These are phyloP conservation scores for Myoxocephalus aenaeus DNA, from an alignment of 2,797 vertebrate species.

Conservation along the genomic window DNA sequence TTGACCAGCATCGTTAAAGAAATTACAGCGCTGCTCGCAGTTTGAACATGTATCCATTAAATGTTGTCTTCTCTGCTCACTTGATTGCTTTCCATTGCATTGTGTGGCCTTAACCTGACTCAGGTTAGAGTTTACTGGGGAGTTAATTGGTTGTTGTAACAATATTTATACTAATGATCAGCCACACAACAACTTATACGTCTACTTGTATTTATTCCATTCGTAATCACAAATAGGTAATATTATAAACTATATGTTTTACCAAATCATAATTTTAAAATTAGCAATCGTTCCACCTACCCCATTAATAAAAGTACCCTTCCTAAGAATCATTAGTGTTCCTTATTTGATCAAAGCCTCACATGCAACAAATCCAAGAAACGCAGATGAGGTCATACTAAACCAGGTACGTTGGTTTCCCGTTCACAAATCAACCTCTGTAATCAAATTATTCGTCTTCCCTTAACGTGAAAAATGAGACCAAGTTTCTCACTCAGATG, in stretches of 20 bases:
- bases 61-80: neutral
- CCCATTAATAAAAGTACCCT: neutral
- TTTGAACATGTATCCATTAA: neutral
- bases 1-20: neutral
- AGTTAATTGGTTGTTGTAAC: neutral
- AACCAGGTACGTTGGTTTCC: slow-evolving; percentile 53
- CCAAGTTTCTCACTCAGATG: slow-evolving; percentile 31
- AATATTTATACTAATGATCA: too few species aligned
- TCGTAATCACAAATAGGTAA: neutral
- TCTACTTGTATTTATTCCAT: neutral
- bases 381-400: slow-evolving; percentile 19
- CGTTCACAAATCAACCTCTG: slow-evolving; percentile 34
- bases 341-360: slow-evolving; percentile 9
- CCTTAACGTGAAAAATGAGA: slow-evolving; percentile 49
- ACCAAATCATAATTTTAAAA: neutral
- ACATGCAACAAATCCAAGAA: slow-evolving; percentile 25
- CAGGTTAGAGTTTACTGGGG: neutral
- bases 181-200: neutral
- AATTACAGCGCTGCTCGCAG: too few species aligned
- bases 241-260: neutral
- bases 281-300: neutral
- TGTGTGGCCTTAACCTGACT: neutral
- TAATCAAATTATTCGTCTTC: slow-evolving; percentile 53
- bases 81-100: neutral
- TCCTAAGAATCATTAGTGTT: neutral